Base-by-base conservation (phyloP, 2,888 invertebrate species). In the Acheta domesticus region DNA sequence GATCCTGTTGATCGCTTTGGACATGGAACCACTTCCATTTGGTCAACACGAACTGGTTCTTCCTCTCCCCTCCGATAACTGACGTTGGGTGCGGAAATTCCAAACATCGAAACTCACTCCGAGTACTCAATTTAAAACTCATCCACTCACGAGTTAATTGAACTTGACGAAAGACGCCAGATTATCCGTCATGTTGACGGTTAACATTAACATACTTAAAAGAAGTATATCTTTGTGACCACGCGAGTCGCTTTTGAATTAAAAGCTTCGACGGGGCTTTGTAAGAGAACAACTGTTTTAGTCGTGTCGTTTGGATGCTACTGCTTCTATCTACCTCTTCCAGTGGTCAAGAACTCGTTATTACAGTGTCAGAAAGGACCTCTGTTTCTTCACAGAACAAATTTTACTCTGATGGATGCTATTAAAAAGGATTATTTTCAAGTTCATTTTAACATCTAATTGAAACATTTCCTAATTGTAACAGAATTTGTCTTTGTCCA, bases 131-230 rank as follows among this genome's bases (percentile, higher is more conserved):
- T 62, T 62, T 62, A 62, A 62, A 62, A 62, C 62, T n/a, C n/a
- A 62, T 62, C 62, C 14, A 19, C 62, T 62, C n/a, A 16, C 62
- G 62, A 62, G 62, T 62, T 62, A 62, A 62, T 62, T 62, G n/a
- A n/a, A 62, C 62, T 62, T 62, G 62, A 62, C 62, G 14, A 62
- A n/a, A 62, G n/a, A 62, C 62, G n/a, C 62, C 62, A n/a, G 62
- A 62, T 62, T 62, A 62, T 62, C n/a, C 62, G n/a, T 62, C 62
- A 62, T 19, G 14, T 14, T 62, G 62, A 62, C n/a, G 62, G 62
- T 62, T 62, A 19, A 62, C 62, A 62, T 62, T 62, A 62, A 62
- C 62, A 62, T 62, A 62, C 62, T n/a, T 62, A 14, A n/a, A 62
- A 14, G 62, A 62, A 62, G n/a, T 4, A 62, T n/a, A 62, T 62